Base-by-base conservation (phyloP, 2,888 invertebrate genomes). In the Andrena trimmerana region DNA sequence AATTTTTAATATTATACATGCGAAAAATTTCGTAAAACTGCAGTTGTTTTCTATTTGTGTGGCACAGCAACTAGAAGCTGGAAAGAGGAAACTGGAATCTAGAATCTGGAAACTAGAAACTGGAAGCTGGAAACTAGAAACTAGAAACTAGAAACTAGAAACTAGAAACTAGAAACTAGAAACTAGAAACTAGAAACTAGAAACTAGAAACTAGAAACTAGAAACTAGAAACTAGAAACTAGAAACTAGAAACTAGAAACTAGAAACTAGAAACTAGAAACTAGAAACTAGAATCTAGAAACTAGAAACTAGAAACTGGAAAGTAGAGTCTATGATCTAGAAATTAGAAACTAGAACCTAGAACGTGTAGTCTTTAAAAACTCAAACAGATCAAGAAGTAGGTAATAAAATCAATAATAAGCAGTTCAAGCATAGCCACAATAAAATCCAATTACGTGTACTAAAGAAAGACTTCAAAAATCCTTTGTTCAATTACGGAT, bases 101-200 rank as follows among this genome's bases (percentile, higher is more conserved):
- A 52, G 52, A 52, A 57, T 57, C 57, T 57, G 4, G 54, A 24
- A 27, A 27, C 54, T 57, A 10, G 54, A 57, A 52, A 52, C 27
- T 27, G 10, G 54, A 27, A 20, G 2, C 52, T 20, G 20, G 20
- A 20, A 54, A 20, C 54, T 54, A 1, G 20, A 24, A 57, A 10
- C 57, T 57, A 27, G 57, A 57, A 57, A 7, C 57, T 27, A 10
- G 57, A 24, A 57, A 57, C 54, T 54, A 0, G 2, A 8, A 54
- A 54, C 54, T 54, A 8, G 52, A 20, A 54, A 24, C 54, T 54
- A 54, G 54, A 54, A 27, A 6, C 24, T 54, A 2, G 54, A 24
- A 54, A 54, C 36, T 36, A 2, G 36, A 36, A 36, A 8, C 36
- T 36, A 10, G 36, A 36, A 36, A 36, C 8, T 36, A 10, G 36